Conservation (phyloP, 2,888 invertebrate genomes). For the Busseola fusca region DNA sequence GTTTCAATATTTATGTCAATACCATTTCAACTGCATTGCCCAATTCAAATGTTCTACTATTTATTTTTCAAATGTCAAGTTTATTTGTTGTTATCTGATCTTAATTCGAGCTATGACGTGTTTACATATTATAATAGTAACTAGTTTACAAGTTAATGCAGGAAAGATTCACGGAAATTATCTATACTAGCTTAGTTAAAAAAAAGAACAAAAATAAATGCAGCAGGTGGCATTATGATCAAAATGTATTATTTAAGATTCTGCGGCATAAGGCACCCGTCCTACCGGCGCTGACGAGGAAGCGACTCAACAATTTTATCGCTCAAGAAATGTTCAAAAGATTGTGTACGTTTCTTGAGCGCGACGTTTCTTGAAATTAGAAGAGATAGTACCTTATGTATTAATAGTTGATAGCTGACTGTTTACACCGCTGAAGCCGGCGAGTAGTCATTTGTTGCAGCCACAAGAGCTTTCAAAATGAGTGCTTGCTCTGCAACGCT, state of each 20-base stretch:
- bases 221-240: background rate
- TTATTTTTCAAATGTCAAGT: constrained; percentile 21
- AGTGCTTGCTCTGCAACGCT: background rate
- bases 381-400: background rate
- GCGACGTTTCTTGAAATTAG: background rate
- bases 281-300: background rate
- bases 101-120: background rate
- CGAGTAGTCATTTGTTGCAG: background rate
- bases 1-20: constrained; percentile 30
- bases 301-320: background rate
- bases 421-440: background rate
- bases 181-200: background rate
- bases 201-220: constrained; percentile 2
- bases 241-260: background rate
- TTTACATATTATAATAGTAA: background rate
- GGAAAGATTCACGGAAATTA: background rate
- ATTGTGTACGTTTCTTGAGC: background rate
- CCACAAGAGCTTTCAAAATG: background rate
- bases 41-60: background rate
- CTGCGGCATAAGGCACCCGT: background rate
- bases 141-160: background rate
- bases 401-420: background rate
- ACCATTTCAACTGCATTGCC: constrained; percentile 3
- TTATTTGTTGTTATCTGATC: constrained; percentile 7
- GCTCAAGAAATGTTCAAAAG: background rate